Evolutionary conservation across 2,888 invertebrate genomes (phyloP).

Genomic region (Dynastes maya): DNA sequence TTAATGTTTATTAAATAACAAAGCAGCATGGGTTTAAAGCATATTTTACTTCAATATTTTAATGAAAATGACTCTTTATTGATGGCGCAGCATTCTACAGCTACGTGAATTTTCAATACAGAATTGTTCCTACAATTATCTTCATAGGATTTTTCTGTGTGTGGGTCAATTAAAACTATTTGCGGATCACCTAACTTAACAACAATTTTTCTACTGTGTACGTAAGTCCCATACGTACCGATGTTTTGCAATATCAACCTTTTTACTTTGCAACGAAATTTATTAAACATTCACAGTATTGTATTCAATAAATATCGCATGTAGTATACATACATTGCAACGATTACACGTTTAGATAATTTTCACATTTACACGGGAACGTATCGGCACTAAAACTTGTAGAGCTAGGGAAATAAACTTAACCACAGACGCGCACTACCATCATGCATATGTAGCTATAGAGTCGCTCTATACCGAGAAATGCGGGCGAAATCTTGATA

Average conservation of each 20-base stretch:
- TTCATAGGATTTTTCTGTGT: too few species aligned
- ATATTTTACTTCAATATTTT: too few species aligned
- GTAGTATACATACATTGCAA: not conserved
- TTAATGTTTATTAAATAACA: too few species aligned
- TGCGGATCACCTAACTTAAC: too few species aligned
- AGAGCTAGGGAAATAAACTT: slow-evolving; percentile 22
- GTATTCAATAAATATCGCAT: slow-evolving; percentile 32
- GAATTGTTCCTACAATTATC: too few species aligned
- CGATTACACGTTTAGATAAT: slow-evolving; percentile 36
- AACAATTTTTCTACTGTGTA: not conserved
- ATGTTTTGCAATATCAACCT: slow-evolving; percentile 42
- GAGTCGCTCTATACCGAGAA: not conserved
- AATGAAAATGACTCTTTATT: too few species aligned
- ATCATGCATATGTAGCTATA: not conserved
- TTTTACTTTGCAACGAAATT: slow-evolving; percentile 16
- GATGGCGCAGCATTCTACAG: too few species aligned
- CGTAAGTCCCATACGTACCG: slow-evolving; percentile 47
- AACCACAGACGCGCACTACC: not conserved
- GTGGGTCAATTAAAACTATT: too few species aligned
- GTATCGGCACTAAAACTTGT: slow-evolving; percentile 30
- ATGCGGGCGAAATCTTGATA: slow-evolving; percentile 28
- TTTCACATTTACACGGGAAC: slow-evolving; percentile 32
- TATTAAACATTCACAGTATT: slow-evolving; percentile 21
- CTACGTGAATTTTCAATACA: too few species aligned
- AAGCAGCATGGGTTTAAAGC: too few species aligned